Conservation (phyloP, 2,113 vertebrate species). For the Crotalus viridis region DNA sequence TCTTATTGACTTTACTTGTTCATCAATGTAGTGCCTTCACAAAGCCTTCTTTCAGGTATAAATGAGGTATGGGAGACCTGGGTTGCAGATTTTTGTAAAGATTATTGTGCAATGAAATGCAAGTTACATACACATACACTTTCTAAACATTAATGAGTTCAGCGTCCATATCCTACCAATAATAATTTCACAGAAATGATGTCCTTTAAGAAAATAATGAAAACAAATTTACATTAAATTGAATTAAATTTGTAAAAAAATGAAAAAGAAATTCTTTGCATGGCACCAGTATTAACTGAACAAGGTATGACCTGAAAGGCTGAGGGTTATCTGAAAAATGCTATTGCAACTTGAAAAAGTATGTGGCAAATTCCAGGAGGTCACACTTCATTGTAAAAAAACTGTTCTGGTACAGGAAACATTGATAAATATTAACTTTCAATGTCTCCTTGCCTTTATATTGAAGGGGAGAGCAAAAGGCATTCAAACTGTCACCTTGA, state of each 20-base stretch:
- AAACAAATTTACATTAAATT: background rate
- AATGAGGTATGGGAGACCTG: background rate
- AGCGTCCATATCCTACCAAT: background rate
- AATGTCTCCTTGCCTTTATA: background rate
- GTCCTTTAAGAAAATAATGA: background rate
- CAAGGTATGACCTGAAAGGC: background rate
- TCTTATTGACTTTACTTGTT: background rate
- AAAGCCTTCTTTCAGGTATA: background rate
- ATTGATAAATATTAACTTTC: background rate
- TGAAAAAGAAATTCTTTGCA: background rate
- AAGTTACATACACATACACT: background rate
- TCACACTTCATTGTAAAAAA: background rate
- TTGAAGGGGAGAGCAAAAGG: slow-evolving; percentile 13
- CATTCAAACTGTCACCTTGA: slow-evolving; percentile 5
- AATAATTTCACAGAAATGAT: background rate
- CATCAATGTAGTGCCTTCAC: background rate
- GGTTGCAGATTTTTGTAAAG: background rate
- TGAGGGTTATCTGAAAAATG: background rate
- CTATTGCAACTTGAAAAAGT: background rate
- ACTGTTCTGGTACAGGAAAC: background rate
- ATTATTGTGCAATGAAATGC: background rate
- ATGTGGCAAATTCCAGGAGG: background rate
- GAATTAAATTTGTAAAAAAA: background rate
- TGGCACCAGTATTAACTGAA: background rate
- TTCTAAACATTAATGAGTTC: background rate